phyloP scores from a whole-genome alignment of 2,797 vertebrate species.

The Hydrocynus forskahlii region DNA sequence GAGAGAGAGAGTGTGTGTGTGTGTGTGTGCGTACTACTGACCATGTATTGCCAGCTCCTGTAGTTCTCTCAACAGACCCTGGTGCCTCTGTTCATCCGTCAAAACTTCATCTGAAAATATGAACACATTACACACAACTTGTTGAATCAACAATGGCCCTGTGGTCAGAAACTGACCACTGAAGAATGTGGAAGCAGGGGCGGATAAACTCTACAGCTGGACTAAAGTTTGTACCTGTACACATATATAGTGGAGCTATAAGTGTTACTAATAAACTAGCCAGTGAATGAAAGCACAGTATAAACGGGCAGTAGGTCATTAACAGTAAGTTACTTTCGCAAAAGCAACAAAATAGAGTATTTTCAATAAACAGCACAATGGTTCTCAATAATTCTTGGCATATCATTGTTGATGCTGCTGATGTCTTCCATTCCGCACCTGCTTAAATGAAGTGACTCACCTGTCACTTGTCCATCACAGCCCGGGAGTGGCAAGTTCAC shows the following conservation, averaged over 20 bases:
- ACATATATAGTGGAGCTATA: too few relatives aligned
- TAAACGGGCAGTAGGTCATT: too few relatives aligned
- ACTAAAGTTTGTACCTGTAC: too few relatives aligned
- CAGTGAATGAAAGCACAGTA: not conserved
- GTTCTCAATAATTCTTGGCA: too few relatives aligned
- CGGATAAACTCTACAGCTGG: too few relatives aligned
- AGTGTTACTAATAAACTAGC: not conserved
- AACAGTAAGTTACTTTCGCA: too few relatives aligned
- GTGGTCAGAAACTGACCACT: too few relatives aligned
- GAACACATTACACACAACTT: not conserved
- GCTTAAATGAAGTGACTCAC: slow-evolving; percentile 8
- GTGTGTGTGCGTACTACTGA: slow-evolving; percentile 2
- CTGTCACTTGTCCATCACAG: slow-evolving; percentile 35
- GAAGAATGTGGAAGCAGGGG: too few relatives aligned
- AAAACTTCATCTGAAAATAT: slow-evolving; percentile 26
- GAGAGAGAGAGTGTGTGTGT: not conserved
- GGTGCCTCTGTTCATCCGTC: slow-evolving; percentile 42
- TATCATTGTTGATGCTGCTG: not conserved
- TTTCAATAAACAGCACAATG: too few relatives aligned
- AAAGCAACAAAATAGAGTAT: too few relatives aligned
- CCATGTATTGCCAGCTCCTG: slow-evolving; percentile 51
- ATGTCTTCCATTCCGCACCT: too few relatives aligned
- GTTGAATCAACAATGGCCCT: too few relatives aligned
- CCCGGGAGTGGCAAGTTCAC: slow-evolving; percentile 8
- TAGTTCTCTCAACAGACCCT: slow-evolving; percentile 48